Percentiles rank a stretch among this genome's conserved stretches.
These are phyloP conservation scores for Hippopotamus amphibius DNA, from an alignment of 2,113 vertebrate genomes.

Conservation along the genomic window DNA sequence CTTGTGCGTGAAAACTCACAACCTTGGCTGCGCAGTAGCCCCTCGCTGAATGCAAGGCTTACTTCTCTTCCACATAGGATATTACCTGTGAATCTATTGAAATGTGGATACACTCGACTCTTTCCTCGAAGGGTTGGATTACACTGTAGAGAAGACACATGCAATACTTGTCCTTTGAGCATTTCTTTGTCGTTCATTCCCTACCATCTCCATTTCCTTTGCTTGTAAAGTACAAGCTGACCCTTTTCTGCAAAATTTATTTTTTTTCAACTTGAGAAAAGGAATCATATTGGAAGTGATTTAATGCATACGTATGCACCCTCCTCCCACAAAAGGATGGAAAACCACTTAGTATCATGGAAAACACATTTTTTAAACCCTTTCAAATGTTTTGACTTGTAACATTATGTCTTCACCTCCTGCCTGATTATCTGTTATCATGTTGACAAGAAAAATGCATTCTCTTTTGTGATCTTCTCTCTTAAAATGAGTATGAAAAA, in stretches of 20 bases:
- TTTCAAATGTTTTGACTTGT: not conserved
- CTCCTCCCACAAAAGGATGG: not conserved
- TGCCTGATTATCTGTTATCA: not conserved
- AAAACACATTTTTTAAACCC: not conserved
- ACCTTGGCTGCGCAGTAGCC: not conserved
- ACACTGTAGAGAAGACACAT: not conserved
- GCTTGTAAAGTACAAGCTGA: not conserved
- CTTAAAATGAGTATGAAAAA: not conserved
- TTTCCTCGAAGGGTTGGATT: not conserved
- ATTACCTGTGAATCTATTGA: not conserved
- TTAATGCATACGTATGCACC: fast-evolving
- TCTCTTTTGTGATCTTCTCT: not conserved
- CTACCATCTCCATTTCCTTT: not conserved
- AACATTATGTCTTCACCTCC: not conserved
- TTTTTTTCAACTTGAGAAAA: not conserved
- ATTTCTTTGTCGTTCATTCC: not conserved
- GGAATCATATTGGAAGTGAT: not conserved
- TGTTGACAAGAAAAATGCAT: not conserved
- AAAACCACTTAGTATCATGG: fast-evolving
- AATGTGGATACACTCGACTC: not conserved
- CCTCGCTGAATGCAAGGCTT: not conserved
- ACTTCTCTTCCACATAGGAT: not conserved
- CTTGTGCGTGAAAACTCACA: not conserved
- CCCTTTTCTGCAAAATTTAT: not conserved
- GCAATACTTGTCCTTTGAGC: not conserved